Base-by-base conservation (phyloP, 2,888 invertebrate species). In the Cataglyphis livida region DNA sequence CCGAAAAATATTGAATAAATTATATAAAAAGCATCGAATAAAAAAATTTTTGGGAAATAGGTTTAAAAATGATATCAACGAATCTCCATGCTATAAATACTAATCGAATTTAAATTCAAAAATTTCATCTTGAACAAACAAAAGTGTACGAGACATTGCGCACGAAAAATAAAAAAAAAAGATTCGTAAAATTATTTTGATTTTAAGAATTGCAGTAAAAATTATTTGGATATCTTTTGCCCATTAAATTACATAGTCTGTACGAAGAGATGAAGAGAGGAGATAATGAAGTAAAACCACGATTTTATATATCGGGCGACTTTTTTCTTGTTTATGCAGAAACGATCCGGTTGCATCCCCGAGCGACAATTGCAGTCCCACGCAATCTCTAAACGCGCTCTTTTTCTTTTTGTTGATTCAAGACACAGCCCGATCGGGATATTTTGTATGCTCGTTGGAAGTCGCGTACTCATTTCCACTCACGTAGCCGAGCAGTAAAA, bases 391-490 rank as follows among this genome's bases (percentile, higher is more conserved):
- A n/a, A 61, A n/a, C 51, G 57, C 21, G 18, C 21, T 32, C 44
- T n/a, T n/a, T 10, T 51, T 64, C 10, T n/a, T 32, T 21, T 28
- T n/a, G 44, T 79, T 62, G 68, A 71, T 74, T 57, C 65, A 57
- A 35, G 15, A 51, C 51, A 51, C 51, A 51, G n/a, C 7, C n/a
- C 51, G 51, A 51, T n/a, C 66, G 64, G 25, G 12, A 41, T 15
- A 51, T 68, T 64, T 73, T 57, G 71, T 62, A 76, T 75, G 66
- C 28, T 61, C 18, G 32, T 61, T 28, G 74, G 15, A 51, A 59
- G 28, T 21, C 0, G 28, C 35, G 15, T 38, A 65, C 28, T 62
- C 59, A 41, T 59, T 74, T 66, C 64, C 54, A 44, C 51, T 83
- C 51, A 79, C 70, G 74, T 71, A 71, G 44, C 59, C 15, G 32